phyloP scores from a whole-genome alignment of 2,797 vertebrate species.

The Danio aesculapii region DNA sequence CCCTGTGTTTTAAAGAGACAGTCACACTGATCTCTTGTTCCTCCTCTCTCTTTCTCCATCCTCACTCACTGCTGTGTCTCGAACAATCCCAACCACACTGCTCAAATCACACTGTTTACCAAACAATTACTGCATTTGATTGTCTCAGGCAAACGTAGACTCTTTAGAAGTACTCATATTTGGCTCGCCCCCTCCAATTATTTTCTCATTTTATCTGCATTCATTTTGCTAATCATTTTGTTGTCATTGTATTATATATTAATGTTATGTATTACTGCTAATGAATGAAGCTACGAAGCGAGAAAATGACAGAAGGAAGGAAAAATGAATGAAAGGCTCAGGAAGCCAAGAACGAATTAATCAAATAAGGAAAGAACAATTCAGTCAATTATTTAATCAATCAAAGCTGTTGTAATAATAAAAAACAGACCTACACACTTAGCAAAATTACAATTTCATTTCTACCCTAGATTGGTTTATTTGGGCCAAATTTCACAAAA shows the following conservation, averaged over 20 bases:
- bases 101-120: conserved; percentile 41
- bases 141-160: conserved; percentile 31
- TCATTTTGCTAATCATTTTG: not conserved
- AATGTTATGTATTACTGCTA: not conserved
- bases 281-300: not conserved
- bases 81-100: conserved; percentile 43
- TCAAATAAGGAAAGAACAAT: not conserved
- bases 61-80: conserved; percentile 33
- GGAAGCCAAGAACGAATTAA: not conserved
- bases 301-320: not conserved
- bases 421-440: not conserved
- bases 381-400: not conserved
- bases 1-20: conserved; percentile 50
- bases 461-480: not conserved
- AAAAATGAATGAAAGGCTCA: not conserved
- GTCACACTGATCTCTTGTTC: conserved; percentile 20
- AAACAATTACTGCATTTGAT: conserved; percentile 42
- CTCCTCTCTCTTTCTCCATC: conserved; percentile 33
- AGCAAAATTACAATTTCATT: not conserved
- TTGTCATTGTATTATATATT: not conserved
- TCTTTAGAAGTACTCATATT: conserved; percentile 9
- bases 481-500: not conserved
- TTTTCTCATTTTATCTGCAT: conserved; percentile 11
- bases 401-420: not conserved
- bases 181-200: conserved; percentile 38